A percentile compares a stretch with the other conserved stretches of the same genome.
Conservation (phyloP, 2,113 vertebrate species). For the Hiodon tergisus region DNA sequence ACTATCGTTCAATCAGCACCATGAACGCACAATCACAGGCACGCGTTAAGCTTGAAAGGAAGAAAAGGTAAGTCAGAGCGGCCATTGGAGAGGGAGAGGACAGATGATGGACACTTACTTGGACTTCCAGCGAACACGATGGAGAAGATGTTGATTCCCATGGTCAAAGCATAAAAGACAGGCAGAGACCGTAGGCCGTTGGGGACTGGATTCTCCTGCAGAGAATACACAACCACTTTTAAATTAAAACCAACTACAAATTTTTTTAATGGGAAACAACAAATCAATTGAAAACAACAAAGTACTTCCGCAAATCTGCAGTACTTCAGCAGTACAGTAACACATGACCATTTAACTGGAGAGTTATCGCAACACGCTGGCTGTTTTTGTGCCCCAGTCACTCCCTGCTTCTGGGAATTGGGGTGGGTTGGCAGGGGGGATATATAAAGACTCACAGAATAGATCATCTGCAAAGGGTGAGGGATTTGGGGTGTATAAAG, state of each 20-base stretch:
- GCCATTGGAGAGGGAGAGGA: not conserved
- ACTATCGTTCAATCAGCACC: not conserved
- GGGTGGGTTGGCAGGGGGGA: not conserved
- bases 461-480: not conserved
- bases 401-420: not conserved
- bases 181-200: conserved; percentile 86
- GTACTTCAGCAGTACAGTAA: too few species aligned
- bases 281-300: too few species aligned
- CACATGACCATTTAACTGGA: too few species aligned
- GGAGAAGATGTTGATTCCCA: conserved; percentile 91
- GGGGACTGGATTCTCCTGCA: conserved; percentile 80
- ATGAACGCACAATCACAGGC: not conserved
- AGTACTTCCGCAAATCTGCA: too few species aligned
- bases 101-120: conserved; percentile 65
- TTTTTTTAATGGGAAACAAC: too few species aligned
- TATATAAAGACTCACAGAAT: not conserved
- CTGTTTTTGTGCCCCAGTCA: not conserved
- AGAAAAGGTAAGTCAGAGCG: too few species aligned
- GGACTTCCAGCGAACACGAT: conserved; percentile 89
- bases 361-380: too few species aligned
- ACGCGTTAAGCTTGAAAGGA: not conserved
- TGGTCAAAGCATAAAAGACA: conserved; percentile 83
- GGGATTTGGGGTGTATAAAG: too few species aligned
- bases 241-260: too few species aligned
- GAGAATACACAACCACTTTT: conserved; percentile 22